phyloP scores from a whole-genome alignment of 2,888 invertebrate genomes.

The Eupsilia transversa region DNA sequence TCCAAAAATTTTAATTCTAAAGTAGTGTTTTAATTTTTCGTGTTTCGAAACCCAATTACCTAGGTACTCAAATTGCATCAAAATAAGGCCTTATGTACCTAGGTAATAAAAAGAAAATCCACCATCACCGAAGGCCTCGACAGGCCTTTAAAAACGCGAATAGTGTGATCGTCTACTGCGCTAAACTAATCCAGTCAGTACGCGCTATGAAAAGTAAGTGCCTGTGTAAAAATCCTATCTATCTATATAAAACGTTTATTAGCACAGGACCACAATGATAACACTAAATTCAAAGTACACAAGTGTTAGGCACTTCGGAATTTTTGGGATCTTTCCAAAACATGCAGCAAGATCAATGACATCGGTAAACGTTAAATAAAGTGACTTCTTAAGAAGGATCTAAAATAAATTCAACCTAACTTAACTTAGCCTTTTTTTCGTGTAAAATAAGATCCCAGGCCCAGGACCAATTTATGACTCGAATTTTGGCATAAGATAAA shows the following conservation, averaged over 20 bases:
- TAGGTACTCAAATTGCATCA: neutral
- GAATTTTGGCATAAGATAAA: slow-evolving; percentile 25
- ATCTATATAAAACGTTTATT: neutral
- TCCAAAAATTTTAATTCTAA: neutral
- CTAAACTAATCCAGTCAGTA: neutral
- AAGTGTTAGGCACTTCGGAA: neutral
- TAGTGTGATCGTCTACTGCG: too few species aligned
- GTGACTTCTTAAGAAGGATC: slow-evolving; percentile 1
- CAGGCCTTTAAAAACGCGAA: too few species aligned
- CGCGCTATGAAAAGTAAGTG: neutral
- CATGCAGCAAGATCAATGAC: slow-evolving; percentile 45
- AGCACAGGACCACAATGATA: slow-evolving; percentile 1
- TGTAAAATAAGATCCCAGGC: slow-evolving; percentile 25
- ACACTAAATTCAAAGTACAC: slow-evolving; percentile 6
- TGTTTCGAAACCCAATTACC: too few species aligned
- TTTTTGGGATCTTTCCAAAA: slow-evolving; percentile 45
- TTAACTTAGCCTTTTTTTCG: slow-evolving; percentile 39
- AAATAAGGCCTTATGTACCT: neutral
- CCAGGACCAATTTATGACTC: slow-evolving; percentile 48
- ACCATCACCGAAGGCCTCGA: too few species aligned
- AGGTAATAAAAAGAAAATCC: neutral
- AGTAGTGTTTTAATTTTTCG: too few species aligned
- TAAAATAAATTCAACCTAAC: slow-evolving; percentile 40
- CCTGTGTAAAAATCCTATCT: neutral
- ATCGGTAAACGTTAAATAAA: slow-evolving; percentile 26